These are phyloP conservation scores for Hofmannophila pseudospretella DNA, from an alignment of 2,888 invertebrate species.

Conservation along the genomic window DNA sequence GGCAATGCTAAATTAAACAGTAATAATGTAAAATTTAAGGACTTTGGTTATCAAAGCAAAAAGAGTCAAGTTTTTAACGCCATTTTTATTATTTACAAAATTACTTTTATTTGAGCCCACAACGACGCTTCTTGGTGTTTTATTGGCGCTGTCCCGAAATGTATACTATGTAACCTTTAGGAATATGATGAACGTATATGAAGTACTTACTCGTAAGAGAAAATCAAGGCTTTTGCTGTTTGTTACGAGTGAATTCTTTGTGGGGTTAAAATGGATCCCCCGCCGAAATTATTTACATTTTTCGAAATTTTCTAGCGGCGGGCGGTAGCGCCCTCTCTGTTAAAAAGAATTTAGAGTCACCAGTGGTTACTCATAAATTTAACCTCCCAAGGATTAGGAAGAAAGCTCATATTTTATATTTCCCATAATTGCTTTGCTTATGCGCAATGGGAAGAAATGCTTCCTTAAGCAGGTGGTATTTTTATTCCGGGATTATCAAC, in stretches of 20 bases:
- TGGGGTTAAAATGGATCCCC: neutral
- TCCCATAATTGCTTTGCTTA: conserved; percentile 35
- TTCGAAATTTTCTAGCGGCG: conserved; percentile 18
- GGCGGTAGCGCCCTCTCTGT: conserved; percentile 12
- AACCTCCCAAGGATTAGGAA: conserved; percentile 29
- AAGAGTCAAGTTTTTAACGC: neutral
- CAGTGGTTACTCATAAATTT: conserved; percentile 31
- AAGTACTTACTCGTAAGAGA: no score
- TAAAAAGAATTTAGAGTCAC: conserved; percentile 33
- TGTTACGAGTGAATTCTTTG: no score
- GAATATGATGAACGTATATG: no score
- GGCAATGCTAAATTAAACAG: no score
- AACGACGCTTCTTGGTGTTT: neutral
- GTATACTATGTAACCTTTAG: no score
- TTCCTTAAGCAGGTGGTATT: conserved; percentile 21
- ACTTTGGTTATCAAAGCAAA: no score
- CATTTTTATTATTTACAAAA: neutral
- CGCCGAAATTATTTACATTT: conserved; percentile 19
- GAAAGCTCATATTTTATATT: conserved; percentile 30
- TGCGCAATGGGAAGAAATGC: conserved; percentile 20
- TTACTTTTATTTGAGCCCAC: neutral
- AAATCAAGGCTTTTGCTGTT: no score
- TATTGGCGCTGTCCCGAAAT: no score
- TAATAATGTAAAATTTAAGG: no score
- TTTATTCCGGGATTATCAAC: conserved; percentile 16